phyloP scores from a whole-genome alignment of 1,140 invertebrate genomes.

The Nixonia krombeini region DNA sequence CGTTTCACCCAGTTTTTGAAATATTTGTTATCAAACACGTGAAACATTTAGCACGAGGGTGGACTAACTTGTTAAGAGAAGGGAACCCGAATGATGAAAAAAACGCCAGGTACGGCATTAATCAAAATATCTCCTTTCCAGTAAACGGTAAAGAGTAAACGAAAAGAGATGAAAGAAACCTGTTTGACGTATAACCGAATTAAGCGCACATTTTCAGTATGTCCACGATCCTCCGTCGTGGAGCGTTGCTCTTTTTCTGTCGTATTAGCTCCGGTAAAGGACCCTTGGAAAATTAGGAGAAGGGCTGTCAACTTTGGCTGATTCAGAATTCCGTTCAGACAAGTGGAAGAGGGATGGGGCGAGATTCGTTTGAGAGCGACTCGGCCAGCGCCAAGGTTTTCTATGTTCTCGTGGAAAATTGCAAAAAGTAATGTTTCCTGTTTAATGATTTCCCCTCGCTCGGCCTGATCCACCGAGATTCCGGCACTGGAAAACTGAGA shows the following conservation, averaged over 20 bases:
- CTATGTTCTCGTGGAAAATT: too few relatives aligned
- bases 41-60: too few relatives aligned
- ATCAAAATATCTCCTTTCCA: constrained; percentile 22
- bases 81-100: too few relatives aligned
- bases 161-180: constrained; percentile 44
- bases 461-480: too few relatives aligned
- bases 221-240: constrained; percentile 23
- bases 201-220: constrained; percentile 39
- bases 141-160: constrained; percentile 41
- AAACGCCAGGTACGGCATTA: constrained; percentile 13
- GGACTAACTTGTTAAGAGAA: too few relatives aligned
- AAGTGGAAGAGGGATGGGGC: constrained; percentile 11
- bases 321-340: constrained; percentile 39
- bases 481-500: too few relatives aligned
- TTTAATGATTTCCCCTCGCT: too few relatives aligned
- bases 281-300: constrained; percentile 47
- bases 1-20: too few relatives aligned
- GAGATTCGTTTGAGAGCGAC: constrained; percentile 29
- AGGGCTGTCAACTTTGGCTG: constrained; percentile 43
- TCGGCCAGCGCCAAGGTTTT: constrained; percentile 6
- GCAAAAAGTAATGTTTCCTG: too few relatives aligned
- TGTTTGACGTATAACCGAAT: constrained; percentile 51
- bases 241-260: constrained; percentile 39
- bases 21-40: too few relatives aligned
- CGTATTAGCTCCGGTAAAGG: constrained; percentile 37